These are phyloP conservation scores for Apostichopus parvimensis DNA, from an alignment of 35 echinoderm and acorn worm species.

Conservation along the genomic window DNA sequence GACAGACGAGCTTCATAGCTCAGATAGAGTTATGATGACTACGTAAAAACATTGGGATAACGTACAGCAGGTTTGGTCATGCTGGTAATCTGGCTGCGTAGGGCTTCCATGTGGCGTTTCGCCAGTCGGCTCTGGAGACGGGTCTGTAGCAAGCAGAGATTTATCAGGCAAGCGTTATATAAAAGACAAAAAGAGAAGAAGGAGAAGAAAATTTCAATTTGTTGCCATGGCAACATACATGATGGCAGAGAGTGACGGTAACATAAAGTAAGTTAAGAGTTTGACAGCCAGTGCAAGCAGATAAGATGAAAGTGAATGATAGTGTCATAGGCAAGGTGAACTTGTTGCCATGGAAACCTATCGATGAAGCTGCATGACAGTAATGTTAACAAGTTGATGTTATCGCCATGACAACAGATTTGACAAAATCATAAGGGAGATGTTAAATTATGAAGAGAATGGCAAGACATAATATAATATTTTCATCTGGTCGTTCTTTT, in stretches of 20 bases:
- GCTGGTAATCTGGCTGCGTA: conserved; percentile 31
- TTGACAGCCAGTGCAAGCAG: too few species aligned
- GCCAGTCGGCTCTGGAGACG: conserved; percentile 42
- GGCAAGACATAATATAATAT: too few species aligned
- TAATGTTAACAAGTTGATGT: too few species aligned
- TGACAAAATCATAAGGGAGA: too few species aligned
- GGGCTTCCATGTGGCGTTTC: conserved; percentile 28
- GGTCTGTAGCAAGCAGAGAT: conserved; percentile 43
- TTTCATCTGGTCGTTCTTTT: too few species aligned
- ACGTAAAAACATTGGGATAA: background rate
- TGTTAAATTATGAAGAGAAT: too few species aligned
- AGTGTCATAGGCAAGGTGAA: background rate
- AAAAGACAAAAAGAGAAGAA: background rate
- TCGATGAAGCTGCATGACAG: too few species aligned
- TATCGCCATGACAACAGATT: too few species aligned
- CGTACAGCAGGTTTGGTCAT: conserved; percentile 36
- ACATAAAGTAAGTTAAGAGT: background rate
- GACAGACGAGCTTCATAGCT: too few species aligned
- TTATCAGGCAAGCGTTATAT: conserved; percentile 1
- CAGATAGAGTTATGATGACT: too few species aligned
- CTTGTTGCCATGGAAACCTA: background rate
- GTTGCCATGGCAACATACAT: background rate
- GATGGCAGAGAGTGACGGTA: background rate
- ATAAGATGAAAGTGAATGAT: too few species aligned
- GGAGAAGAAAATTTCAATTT: background rate